phyloP scores from a whole-genome alignment of 2,888 invertebrate species.

The Phaonia tiefii region DNA sequence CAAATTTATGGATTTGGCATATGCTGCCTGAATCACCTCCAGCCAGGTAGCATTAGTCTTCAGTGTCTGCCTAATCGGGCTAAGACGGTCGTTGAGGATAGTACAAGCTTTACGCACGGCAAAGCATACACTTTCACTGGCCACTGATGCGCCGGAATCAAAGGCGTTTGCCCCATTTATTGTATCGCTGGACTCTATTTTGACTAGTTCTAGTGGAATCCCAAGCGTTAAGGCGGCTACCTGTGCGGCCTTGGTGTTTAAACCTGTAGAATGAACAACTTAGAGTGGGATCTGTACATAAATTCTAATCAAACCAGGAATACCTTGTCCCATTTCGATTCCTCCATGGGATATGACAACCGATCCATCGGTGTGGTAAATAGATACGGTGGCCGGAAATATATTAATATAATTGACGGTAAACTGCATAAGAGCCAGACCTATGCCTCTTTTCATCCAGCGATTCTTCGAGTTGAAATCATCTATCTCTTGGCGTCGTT shows the following conservation, averaged over 20 bases:
- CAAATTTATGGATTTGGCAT: conserved; percentile 82
- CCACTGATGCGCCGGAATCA: conserved; percentile 85
- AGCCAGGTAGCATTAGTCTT: conserved; percentile 81
- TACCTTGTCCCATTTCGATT: conserved; percentile 89
- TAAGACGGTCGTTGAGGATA: conserved; percentile 83
- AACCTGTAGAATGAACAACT: conserved; percentile 60
- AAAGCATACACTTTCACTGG: conserved; percentile 85
- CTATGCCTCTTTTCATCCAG: conserved; percentile 86
- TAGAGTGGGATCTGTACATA: neutral
- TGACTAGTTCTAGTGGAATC: conserved; percentile 85
- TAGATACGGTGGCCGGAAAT: conserved; percentile 83
- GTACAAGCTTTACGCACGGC: conserved; percentile 84
- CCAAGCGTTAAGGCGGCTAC: conserved; percentile 87
- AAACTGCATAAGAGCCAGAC: conserved; percentile 86
- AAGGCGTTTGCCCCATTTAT: conserved; percentile 85
- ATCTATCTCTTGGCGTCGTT: conserved; percentile 82
- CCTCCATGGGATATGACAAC: conserved; percentile 87
- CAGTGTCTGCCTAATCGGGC: conserved; percentile 80
- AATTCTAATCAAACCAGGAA: too few species aligned
- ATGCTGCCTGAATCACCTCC: conserved; percentile 82
- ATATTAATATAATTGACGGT: conserved; percentile 81
- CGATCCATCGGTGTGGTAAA: conserved; percentile 86
- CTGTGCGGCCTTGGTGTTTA: conserved; percentile 86
- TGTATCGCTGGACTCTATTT: conserved; percentile 84
- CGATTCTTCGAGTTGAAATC: conserved; percentile 85